These are phyloP conservation scores for Laticauda colubrina DNA, from an alignment of 2,113 vertebrate species.

Conservation along the genomic window DNA sequence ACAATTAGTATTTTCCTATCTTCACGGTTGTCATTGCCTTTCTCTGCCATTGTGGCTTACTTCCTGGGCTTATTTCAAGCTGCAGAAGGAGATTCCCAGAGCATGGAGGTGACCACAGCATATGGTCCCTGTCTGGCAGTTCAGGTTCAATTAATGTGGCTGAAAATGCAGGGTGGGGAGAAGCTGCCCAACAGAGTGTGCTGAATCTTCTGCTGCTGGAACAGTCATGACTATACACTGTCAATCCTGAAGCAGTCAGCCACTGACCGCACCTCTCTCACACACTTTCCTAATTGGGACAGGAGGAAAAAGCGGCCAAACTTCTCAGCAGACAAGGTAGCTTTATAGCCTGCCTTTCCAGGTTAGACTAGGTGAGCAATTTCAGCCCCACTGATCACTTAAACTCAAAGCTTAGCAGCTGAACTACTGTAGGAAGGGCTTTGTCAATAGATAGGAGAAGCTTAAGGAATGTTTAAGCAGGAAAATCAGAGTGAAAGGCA, in stretches of 20 bases:
- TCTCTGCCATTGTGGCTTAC: not conserved
- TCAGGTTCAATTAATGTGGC: not conserved
- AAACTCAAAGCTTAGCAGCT: not conserved
- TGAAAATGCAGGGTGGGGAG: not conserved
- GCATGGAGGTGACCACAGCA: not conserved
- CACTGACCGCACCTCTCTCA: not conserved
- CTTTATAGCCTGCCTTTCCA: not conserved
- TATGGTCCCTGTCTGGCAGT: not conserved
- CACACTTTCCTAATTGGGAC: not conserved
- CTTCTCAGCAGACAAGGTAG: not conserved
- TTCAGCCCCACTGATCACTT: not conserved
- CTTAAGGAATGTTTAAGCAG: not conserved
- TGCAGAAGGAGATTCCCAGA: not conserved
- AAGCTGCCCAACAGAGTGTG: not conserved
- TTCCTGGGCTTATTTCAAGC: not conserved
- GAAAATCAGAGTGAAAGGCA: not conserved
- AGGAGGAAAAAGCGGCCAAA: not conserved
- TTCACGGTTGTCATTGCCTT: not conserved
- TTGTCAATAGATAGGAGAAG: not conserved
- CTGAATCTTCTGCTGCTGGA: not conserved
- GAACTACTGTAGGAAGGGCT: not conserved
- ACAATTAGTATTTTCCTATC: not conserved
- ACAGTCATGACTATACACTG: not conserved
- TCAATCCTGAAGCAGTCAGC: no score
- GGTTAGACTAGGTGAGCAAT: not conserved